Percentiles rank a stretch among this genome's conserved stretches.
Conservation (phyloP, 2,113 vertebrate species). For the Cochlearius cochlearius region DNA sequence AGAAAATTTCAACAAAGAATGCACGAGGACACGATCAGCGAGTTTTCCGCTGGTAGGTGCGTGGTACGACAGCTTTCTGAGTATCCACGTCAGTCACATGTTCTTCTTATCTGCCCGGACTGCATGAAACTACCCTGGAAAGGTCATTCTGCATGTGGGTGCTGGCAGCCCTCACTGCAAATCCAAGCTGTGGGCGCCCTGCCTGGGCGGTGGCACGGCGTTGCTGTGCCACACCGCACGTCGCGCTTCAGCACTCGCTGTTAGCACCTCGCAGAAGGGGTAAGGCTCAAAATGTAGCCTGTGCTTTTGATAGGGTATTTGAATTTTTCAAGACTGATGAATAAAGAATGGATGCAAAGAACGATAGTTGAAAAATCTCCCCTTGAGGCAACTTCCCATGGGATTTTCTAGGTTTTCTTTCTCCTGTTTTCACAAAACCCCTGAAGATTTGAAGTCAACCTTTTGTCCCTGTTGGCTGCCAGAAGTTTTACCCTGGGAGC, state of each 20-base stretch:
- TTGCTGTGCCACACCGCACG: neutral
- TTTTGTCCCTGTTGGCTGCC: neutral
- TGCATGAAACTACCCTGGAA: neutral
- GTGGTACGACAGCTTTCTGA: neutral
- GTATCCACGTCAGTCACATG: neutral
- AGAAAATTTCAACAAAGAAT: neutral
- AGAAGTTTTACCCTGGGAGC: neutral
- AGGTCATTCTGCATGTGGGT: neutral
- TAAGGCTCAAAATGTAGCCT: neutral
- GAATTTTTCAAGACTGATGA: neutral
- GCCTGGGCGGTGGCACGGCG: rapidly evolving
- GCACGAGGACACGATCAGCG: neutral
- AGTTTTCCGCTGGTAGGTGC: neutral
- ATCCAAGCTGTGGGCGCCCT: neutral
- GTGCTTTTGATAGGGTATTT: neutral
- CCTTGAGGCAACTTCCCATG: neutral
- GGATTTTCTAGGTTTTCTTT: neutral
- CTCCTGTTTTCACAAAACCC: neutral
- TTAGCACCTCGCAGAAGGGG: neutral
- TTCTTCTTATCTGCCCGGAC: neutral
- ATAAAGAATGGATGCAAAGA: neutral
- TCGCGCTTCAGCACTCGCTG: neutral
- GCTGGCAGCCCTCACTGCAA: neutral
- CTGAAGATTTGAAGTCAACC: neutral
- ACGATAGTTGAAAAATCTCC: neutral